These are phyloP conservation scores for Meteorus sp. DNA, from an alignment of 1,140 invertebrate genomes.

Conservation along the genomic window DNA sequence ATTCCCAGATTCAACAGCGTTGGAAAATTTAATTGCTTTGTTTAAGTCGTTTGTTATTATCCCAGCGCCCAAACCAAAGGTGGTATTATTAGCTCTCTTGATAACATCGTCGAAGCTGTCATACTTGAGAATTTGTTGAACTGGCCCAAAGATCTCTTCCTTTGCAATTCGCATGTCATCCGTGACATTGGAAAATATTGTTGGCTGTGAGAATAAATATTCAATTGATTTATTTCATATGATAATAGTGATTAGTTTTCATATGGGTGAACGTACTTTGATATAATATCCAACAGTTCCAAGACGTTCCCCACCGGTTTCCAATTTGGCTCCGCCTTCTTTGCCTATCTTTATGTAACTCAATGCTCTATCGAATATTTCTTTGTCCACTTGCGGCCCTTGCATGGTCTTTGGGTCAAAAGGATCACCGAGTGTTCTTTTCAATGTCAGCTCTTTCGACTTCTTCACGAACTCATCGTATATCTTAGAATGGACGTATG, in stretches of 20 bases:
- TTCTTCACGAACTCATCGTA: conserved; percentile 72
- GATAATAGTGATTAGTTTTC: too few relatives aligned
- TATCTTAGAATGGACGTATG: conserved; percentile 69
- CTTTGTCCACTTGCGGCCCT: conserved; percentile 71
- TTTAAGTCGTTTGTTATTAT: conserved; percentile 85
- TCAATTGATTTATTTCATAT: too few relatives aligned
- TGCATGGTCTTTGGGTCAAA: conserved; percentile 63
- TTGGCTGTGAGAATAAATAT: conserved; percentile 67
- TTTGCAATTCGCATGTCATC: conserved; percentile 81
- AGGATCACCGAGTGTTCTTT: conserved; percentile 66
- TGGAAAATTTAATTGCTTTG: conserved; percentile 73
- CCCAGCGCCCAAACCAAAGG: conserved; percentile 85
- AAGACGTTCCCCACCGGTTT: conserved; percentile 67
- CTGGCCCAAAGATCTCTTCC: conserved; percentile 81
- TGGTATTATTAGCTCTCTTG: conserved; percentile 80
- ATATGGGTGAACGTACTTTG: conserved; percentile 12
- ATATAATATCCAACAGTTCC: conserved; percentile 70
- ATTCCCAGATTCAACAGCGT: conserved; percentile 71
- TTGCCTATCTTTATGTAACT: conserved; percentile 71
- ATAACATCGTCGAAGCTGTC: conserved; percentile 85
- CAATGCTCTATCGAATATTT: conserved; percentile 71
- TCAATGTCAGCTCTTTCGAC: conserved; percentile 58
- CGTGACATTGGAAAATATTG: conserved; percentile 77
- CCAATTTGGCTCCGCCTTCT: conserved; percentile 72
- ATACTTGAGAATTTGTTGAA: conserved; percentile 74